Conservation (phyloP, 2,888 invertebrate genomes). For the Shargacucullia verbasci region DNA sequence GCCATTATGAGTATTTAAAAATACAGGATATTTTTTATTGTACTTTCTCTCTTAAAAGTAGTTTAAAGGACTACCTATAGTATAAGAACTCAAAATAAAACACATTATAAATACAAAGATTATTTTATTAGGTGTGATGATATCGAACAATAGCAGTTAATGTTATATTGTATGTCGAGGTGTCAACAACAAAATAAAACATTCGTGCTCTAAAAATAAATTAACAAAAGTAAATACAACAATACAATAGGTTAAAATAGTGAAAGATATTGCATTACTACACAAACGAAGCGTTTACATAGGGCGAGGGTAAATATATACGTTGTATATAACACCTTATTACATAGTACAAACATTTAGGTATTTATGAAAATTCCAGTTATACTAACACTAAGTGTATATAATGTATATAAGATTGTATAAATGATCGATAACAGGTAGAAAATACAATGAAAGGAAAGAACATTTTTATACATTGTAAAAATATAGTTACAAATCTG, state of each 20-base stretch:
- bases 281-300: constrained; percentile 77
- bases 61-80: too few relatives aligned
- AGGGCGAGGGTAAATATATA: constrained; percentile 80
- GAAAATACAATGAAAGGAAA: constrained; percentile 51
- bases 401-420: constrained; percentile 44
- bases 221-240: constrained; percentile 88
- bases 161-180: constrained; percentile 83
- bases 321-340: constrained; percentile 63
- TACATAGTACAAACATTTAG: constrained; percentile 45
- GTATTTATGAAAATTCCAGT: constrained; percentile 34
- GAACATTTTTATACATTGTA: constrained; percentile 61
- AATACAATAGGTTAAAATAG: constrained; percentile 77
- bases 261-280: constrained; percentile 67
- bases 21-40: too few relatives aligned
- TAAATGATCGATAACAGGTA: constrained; percentile 51
- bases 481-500: constrained; percentile 69
- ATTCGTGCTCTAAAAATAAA: constrained; percentile 87
- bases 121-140: constrained; percentile 88
- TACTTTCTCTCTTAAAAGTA: too few relatives aligned
- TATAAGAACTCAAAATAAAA: too few relatives aligned
- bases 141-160: constrained; percentile 85
- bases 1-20: too few relatives aligned
- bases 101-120: constrained; percentile 78
- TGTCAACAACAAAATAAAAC: constrained; percentile 87
- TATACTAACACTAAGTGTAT: constrained; percentile 44